Evolutionary conservation across 1,140 invertebrate genomes (phyloP).

Genomic region (Daktulosphaira vitifoliae): DNA sequence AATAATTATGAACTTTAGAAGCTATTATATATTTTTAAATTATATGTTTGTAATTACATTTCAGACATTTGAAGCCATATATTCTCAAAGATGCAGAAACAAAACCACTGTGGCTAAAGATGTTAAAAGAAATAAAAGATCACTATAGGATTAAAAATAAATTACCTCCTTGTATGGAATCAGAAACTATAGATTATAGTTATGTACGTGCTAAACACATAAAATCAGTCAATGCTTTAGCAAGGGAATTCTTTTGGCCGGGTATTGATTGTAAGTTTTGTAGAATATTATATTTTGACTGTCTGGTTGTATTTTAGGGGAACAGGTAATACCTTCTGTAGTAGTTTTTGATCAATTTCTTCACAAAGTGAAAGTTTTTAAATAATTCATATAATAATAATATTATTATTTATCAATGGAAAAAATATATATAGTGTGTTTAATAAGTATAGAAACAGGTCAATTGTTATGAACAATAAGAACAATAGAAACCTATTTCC

Average conservation of each 20-base stretch:
- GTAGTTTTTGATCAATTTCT: no score
- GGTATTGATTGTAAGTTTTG: slow-evolving; percentile 29
- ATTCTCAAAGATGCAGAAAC: slow-evolving; percentile 59
- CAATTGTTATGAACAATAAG: no score
- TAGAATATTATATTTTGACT: slow-evolving; percentile 17
- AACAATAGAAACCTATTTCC: no score
- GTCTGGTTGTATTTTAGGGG: slow-evolving; percentile 26
- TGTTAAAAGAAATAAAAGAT: slow-evolving; percentile 59
- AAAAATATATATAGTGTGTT: no score
- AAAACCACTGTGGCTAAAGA: slow-evolving; percentile 56
- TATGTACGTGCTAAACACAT: slow-evolving; percentile 33
- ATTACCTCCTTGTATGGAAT: background rate
- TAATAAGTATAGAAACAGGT: no score
- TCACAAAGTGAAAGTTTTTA: no score
- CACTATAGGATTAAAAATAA: background rate
- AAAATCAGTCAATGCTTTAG: slow-evolving; percentile 33
- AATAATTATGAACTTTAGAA: no score
- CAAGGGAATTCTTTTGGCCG: slow-evolving; percentile 35
- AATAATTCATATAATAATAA: no score
- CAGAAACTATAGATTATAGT: slow-evolving; percentile 35
- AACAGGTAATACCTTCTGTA: no score
- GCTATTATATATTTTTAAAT: no score
- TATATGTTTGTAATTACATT: slow-evolving; percentile 35
- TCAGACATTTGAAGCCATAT: slow-evolving; percentile 64
- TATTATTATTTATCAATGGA: no score